Evolutionary conservation across 1,140 invertebrate genomes (phyloP).

Genomic region (Rhopalosiphum maidis): DNA sequence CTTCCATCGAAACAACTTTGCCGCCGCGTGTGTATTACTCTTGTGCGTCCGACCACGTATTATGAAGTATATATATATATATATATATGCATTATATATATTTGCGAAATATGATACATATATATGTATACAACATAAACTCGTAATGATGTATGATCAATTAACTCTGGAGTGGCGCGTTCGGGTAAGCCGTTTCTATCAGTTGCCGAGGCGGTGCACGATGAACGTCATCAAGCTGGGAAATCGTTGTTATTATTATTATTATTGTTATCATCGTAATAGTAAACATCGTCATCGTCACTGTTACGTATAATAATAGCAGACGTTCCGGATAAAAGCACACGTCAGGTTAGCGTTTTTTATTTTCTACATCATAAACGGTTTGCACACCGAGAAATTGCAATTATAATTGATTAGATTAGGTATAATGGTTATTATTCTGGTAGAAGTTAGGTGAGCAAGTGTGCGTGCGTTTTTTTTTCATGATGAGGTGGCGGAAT

Average conservation of each 20-base stretch:
- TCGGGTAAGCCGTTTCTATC: neutral
- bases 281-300: neutral
- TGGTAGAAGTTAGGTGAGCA: too few relatives aligned
- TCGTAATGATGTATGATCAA: slow-evolving; percentile 54
- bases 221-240: neutral
- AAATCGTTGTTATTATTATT: neutral
- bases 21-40: neutral
- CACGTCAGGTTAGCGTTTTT: too few relatives aligned
- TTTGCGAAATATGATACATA: neutral
- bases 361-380: too few relatives aligned
- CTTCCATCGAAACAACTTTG: slow-evolving; percentile 50
- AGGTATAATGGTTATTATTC: too few relatives aligned
- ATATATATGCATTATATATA: neutral
- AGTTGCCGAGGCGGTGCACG: neutral
- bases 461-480: too few relatives aligned
- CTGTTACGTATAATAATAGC: too few relatives aligned
- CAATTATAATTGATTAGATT: too few relatives aligned
- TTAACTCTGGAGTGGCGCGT: neutral
- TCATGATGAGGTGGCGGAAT: too few relatives aligned
- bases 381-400: too few relatives aligned
- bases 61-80: too few relatives aligned
- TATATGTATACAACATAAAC: neutral
- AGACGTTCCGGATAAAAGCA: too few relatives aligned
- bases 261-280: too few relatives aligned
- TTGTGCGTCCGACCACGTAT: neutral